phyloP scores from a whole-genome alignment of 2,113 vertebrate species.

The Oxyura jamaicensis region DNA sequence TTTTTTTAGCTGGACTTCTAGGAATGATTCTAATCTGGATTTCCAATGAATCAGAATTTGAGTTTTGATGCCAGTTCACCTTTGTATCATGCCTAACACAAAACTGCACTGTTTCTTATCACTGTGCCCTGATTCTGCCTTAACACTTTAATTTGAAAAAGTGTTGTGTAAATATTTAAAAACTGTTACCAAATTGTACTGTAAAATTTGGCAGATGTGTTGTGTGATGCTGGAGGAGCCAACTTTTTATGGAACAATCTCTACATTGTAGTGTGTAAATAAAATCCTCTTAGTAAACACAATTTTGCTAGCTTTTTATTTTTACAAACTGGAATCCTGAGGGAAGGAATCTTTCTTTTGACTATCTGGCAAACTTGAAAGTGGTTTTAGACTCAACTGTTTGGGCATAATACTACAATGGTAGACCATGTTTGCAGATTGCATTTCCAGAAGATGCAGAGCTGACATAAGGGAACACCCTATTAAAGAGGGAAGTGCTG shows the following conservation, averaged over 20 bases:
- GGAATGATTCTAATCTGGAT: not conserved
- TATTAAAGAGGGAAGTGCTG: not conserved
- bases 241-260: not conserved
- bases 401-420: not conserved
- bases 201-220: conserved; percentile 9
- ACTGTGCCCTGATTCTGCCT: conserved; percentile 68
- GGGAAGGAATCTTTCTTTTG: not conserved
- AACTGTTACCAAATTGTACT: conserved; percentile 52
- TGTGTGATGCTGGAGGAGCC: not conserved
- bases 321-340: not conserved
- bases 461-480: not conserved
- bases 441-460: not conserved
- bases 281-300: conserved; percentile 17
- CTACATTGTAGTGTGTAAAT: conserved; percentile 48
- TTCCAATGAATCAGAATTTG: not conserved
- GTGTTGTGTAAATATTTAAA: conserved; percentile 40
- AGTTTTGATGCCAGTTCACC: not conserved
- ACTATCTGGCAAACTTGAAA: not conserved
- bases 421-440: not conserved
- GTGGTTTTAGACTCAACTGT: not conserved
- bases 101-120: conserved; percentile 53
- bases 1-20: not conserved
- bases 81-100: not conserved
- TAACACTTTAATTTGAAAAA: not conserved
- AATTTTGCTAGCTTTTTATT: not conserved